Evolutionary conservation across 2,113 vertebrate species (phyloP), one percentile per base, ranked within the genome.

Genomic region (Zeus faber): DNA sequence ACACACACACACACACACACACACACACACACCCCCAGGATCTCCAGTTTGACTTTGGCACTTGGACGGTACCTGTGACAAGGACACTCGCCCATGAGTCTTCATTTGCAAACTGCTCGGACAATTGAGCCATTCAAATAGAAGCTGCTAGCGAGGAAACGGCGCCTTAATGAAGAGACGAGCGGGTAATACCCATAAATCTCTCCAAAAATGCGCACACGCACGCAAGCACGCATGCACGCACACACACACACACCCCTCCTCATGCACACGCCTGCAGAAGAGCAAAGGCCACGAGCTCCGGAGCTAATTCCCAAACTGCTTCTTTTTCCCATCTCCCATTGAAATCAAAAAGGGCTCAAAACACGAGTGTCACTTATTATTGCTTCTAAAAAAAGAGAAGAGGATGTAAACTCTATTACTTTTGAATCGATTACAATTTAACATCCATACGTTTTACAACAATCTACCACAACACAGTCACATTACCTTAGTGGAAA

Each of bases 71-170:
- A 63, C 62, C 50, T 64, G 58, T 80, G 87, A 87, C 86, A 88
- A 90, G 87, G 89, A 62, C 86, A 85, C 60, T 1, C 17, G 41
- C 73, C 69, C 67, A 87, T 89, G 89, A 89, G 79, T 55, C 54
- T 62, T 69, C 55, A 72, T 79, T 87, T 84, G 81, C 57, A 62
- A 62, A 55, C 65, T 63, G 77, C 66, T 76, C 31, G 73, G 76
- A 84, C 85, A 88, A 87, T 89, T 86, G 83, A 83, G 73, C 80
- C 79, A 86, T 89, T 90, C 87, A 89, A 89, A 91, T 89, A 76
- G 58, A 65, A 48, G 10, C 68, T 54, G 83, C 84, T 82, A 65
- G 67, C 84, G 25, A 65, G 67, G 72, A 85, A 91, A 84, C 80
- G 75, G 76, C 81, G 79, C 76, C 80, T 78, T 85, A 87, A 85